phyloP scores from a whole-genome alignment of 2,113 vertebrate species.

The Ploceus nigricollis region DNA sequence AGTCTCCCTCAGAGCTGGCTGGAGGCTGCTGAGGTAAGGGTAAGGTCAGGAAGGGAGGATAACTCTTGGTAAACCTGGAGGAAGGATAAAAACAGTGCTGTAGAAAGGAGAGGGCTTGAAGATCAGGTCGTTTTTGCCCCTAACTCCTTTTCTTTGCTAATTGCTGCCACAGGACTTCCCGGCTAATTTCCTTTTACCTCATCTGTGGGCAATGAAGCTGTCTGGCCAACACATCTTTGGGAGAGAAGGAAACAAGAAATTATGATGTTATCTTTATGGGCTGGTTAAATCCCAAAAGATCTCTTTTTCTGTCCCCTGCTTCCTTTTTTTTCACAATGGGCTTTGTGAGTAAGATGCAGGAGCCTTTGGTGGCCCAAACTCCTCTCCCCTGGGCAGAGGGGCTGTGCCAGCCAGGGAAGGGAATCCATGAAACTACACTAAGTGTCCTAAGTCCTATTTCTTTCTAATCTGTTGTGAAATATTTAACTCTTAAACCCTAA shows the following conservation, averaged over 20 bases:
- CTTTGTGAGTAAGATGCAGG: not conserved
- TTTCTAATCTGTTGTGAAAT: not conserved
- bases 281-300: not conserved
- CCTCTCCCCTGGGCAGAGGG: not conserved
- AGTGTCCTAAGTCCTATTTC: not conserved
- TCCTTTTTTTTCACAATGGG: not conserved
- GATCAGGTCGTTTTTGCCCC: not conserved
- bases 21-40: not conserved
- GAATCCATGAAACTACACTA: not conserved
- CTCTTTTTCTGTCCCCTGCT: not conserved
- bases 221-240: not conserved
- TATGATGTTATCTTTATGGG: not conserved
- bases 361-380: not conserved
- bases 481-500: not conserved
- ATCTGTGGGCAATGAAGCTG: not conserved
- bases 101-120: not conserved
- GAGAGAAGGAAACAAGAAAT: not conserved
- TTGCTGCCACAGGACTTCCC: not conserved
- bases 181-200: not conserved
- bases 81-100: not conserved
- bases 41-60: not conserved
- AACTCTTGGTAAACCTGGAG: not conserved
- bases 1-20: not conserved
- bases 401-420: not conserved
- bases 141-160: not conserved